Conservation (phyloP, 2,797 vertebrate species). For the Danio jaintianensis region DNA sequence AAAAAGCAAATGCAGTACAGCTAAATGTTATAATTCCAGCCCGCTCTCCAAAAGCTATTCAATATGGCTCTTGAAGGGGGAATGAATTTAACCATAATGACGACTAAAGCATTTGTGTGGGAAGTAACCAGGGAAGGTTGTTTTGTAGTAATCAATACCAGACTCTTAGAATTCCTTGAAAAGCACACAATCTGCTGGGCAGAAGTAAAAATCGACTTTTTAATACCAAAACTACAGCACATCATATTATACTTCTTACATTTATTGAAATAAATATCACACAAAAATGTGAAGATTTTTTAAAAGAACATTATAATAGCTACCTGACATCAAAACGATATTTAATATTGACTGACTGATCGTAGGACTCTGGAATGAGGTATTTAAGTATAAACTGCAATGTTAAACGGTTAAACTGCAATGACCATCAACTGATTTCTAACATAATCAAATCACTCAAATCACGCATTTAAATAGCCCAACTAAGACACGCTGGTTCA, state of each 20-base stretch:
- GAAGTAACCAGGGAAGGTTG: not conserved
- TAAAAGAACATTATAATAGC: not conserved
- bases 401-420: too few relatives aligned
- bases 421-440: too few relatives aligned
- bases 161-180: conserved; percentile 18
- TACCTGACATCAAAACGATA: not conserved
- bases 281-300: not conserved
- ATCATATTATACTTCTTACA: conserved; percentile 11
- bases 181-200: conserved; percentile 7
- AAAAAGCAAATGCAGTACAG: conserved; percentile 34
- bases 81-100: conserved; percentile 33
- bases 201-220: conserved; percentile 34
- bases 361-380: not conserved
- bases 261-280: not conserved
- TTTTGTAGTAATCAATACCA: conserved; percentile 24
- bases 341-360: not conserved
- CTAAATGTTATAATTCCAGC: conserved; percentile 16
- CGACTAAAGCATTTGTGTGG: conserved; percentile 36
- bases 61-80: conserved; percentile 1
- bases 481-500: not conserved
- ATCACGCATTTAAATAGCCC: not conserved
- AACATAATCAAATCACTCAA: too few relatives aligned
- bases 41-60: conserved; percentile 22
- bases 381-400: not conserved
- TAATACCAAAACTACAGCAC: conserved; percentile 1